These are phyloP conservation scores for Amyelois transitella DNA, from an alignment of 1,140 invertebrate species.

Conservation along the genomic window DNA sequence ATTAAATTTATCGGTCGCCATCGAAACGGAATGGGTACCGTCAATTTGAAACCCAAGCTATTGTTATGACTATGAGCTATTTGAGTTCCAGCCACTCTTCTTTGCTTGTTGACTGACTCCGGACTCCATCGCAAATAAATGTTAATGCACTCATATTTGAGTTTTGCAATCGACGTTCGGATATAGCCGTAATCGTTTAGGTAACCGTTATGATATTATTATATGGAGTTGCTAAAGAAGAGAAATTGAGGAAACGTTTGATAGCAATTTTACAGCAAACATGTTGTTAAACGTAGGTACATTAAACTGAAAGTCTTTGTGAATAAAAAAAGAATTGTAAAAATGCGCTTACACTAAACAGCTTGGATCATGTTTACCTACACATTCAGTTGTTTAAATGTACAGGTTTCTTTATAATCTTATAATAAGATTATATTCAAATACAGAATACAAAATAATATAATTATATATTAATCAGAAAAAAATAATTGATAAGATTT, in stretches of 20 bases:
- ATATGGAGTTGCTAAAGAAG: background rate
- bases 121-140: background rate
- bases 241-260: background rate
- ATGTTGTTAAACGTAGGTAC: background rate
- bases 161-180: background rate
- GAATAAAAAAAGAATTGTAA: too few relatives aligned
- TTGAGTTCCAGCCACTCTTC: background rate
- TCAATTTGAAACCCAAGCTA: background rate
- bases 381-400: too few relatives aligned
- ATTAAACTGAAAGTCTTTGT: background rate
- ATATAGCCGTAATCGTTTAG: background rate
- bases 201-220: background rate
- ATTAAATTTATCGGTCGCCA: background rate
- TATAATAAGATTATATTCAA: too few relatives aligned
- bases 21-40: background rate
- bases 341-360: too few relatives aligned
- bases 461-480: too few relatives aligned
- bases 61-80: background rate
- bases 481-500: too few relatives aligned
- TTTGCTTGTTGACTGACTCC: constrained; percentile 2
- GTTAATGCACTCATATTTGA: constrained; percentile 6
- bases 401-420: too few relatives aligned
- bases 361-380: too few relatives aligned
- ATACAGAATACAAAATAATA: too few relatives aligned
- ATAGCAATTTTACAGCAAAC: background rate